Evolutionary conservation across 2,113 vertebrate genomes (phyloP), one percentile per base, ranked within the genome.

Genomic region (Poeciliopsis prolifica): DNA sequence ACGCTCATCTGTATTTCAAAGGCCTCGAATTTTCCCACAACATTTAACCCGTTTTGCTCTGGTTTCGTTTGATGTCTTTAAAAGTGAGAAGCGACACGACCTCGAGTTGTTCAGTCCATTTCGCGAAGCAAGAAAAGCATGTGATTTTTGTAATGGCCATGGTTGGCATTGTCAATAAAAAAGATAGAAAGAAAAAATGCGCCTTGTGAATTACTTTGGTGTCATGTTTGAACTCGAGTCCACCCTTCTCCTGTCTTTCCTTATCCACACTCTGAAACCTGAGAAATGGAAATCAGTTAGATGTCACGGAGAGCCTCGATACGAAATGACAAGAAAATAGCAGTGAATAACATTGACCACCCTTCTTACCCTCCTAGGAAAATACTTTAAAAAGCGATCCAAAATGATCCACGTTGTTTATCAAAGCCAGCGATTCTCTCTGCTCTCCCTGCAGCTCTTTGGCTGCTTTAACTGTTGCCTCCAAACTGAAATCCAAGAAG

Each of bases 261-360:
- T 48, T 63, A 87, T 91, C 80, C 48, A 81, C 54, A 66, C 72
- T 77, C 28, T 68, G 78, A 68, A 81, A 85, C 79, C 77, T 84
- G 85, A 84, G 84, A 82, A 82, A 90, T 91, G 69, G 86, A 89
- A 89, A 90, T 91, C 89, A 87, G 80, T 79, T 89, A 62, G 76
- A 91, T 87, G 83, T 91, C 90, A 89, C 77, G 68, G 77, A 85
- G 79, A 87, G 86, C 74, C 77, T 72, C 77, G 79, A 84, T 84
- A 71, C 65, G 75, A 86, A 88, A 85, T 94, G 94, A 93, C 93
- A 93, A 81, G 91, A 92, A 94, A 94, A 94, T 92, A 74, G 87
- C 87, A 85, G 77, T 74, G 90, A 92, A 94, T 86, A 94, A 93
- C 87, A 92, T 3, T 85, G 89, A 91, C 91, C 90, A 88, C 87